These are phyloP conservation scores for Alosa sapidissima DNA, from an alignment of 2,797 vertebrate species.

Conservation along the genomic window DNA sequence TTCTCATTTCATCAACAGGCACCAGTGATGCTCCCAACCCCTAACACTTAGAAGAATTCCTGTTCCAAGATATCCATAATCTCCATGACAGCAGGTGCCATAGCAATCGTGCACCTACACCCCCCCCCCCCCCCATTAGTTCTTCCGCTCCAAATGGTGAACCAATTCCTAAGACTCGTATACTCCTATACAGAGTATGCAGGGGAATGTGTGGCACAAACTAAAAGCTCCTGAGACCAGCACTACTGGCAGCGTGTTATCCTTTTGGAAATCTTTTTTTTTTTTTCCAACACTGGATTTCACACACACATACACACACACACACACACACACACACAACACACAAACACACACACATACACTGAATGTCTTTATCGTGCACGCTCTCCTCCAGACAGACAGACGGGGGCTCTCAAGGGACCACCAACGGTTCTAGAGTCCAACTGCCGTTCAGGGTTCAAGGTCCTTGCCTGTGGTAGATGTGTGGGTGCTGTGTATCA, in stretches of 20 bases:
- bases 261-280: slow-evolving; percentile 16
- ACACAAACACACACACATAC: not conserved
- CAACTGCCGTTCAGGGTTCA: not conserved
- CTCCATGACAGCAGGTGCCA: slow-evolving; percentile 3
- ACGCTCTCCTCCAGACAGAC: not conserved
- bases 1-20: not conserved
- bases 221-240: slow-evolving; percentile 19
- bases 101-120: not conserved
- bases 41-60: not conserved
- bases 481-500: not conserved
- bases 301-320: not conserved
- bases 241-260: not conserved
- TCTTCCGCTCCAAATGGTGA: not conserved
- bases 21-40: slow-evolving; percentile 4
- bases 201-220: slow-evolving; percentile 10
- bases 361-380: not conserved
- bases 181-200: not conserved
- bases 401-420: not conserved
- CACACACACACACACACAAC: not conserved
- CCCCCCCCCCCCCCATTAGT: not conserved
- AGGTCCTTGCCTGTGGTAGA: not conserved
- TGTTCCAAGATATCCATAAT: not conserved
- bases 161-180: not conserved
- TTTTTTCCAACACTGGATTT: not conserved
- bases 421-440: not conserved